A percentile compares a stretch with the other conserved stretches of the same genome.
These are phyloP conservation scores for Stomatorhinus ivindoensis DNA, from an alignment of 2,113 vertebrate species.

Conservation along the genomic window DNA sequence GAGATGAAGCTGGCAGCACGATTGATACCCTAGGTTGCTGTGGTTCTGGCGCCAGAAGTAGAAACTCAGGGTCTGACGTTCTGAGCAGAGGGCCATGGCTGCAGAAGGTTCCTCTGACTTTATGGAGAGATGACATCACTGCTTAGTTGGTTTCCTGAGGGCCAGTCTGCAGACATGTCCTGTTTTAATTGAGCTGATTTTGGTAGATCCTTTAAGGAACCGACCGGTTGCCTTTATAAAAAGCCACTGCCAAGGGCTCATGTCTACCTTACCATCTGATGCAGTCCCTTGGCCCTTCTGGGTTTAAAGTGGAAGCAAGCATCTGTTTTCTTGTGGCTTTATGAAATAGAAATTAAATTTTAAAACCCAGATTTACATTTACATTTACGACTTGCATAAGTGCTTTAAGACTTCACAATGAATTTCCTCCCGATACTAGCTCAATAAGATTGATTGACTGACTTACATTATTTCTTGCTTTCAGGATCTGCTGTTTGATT, in stretches of 20 bases:
- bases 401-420: too few relatives aligned
- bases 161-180: not conserved
- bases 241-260: not conserved
- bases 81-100: not conserved
- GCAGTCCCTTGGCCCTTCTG: constrained; percentile 1
- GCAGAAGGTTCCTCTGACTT: not conserved
- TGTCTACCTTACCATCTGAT: constrained; percentile 11
- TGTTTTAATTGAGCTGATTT: not conserved
- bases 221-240: not conserved
- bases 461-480: not conserved
- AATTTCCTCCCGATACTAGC: too few relatives aligned
- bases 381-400: too few relatives aligned
- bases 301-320: constrained; percentile 14
- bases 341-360: not conserved
- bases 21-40: not conserved
- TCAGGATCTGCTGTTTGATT: constrained; percentile 18
- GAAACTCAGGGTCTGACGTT: not conserved
- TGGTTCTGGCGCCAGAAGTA: not conserved
- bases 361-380: constrained; percentile 14
- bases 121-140: not conserved
- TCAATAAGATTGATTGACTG: too few relatives aligned
- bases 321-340: constrained; percentile 12
- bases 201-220: not conserved
- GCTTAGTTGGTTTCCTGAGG: not conserved
- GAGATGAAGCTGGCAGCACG: not conserved